phyloP scores from a whole-genome alignment of 2,797 vertebrate genomes.

The Falco concolor region DNA sequence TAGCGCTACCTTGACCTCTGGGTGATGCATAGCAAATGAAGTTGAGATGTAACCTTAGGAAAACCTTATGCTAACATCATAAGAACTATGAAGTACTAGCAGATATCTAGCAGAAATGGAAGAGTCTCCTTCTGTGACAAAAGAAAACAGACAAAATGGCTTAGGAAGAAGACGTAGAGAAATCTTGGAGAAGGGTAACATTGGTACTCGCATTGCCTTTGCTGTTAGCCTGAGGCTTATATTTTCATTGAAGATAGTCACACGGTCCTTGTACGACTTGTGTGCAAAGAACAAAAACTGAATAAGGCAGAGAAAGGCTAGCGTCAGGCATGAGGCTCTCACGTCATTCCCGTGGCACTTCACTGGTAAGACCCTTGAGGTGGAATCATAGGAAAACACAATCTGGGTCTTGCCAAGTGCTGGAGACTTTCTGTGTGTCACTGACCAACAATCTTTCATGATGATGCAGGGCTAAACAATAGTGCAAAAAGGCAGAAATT shows the following conservation, averaged over 20 bases:
- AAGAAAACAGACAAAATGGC: background rate
- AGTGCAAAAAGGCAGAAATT: background rate
- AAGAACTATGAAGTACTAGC: background rate
- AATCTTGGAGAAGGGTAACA: background rate
- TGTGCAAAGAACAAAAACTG: background rate
- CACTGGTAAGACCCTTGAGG: background rate
- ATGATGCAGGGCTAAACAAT: background rate
- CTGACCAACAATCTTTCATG: background rate
- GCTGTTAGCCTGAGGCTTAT: background rate
- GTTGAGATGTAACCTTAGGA: background rate
- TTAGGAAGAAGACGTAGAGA: background rate
- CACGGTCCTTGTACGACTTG: background rate
- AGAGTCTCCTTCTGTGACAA: background rate
- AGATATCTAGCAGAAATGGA: background rate
- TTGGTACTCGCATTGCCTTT: background rate
- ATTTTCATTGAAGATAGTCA: background rate
- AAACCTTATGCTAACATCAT: background rate
- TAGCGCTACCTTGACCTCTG: background rate
- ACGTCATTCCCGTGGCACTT: background rate
- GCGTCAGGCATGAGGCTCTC: background rate
- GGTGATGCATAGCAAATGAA: background rate
- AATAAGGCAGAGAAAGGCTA: background rate
- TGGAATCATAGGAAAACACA: background rate
- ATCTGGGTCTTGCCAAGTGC: background rate
- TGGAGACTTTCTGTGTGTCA: background rate